Evolutionary conservation across 2,113 vertebrate genomes (phyloP), one percentile per base, ranked within the genome.

Genomic region (Pteruthius melanotis): DNA sequence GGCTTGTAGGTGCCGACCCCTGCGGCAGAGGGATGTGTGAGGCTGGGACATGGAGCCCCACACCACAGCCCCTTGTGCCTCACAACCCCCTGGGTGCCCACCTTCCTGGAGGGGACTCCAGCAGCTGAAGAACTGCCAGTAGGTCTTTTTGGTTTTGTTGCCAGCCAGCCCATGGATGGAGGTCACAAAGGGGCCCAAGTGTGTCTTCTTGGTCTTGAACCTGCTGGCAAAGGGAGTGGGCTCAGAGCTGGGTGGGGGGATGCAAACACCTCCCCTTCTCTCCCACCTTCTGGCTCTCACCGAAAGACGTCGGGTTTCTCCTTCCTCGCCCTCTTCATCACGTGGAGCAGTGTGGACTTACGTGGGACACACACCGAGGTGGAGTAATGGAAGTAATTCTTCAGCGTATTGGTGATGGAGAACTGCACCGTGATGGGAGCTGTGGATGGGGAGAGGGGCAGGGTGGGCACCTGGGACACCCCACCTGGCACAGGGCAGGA

Each of bases 1-100:
- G 97, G 98, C 12, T 69, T 10, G 44, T 98, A 98, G 26, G 47
- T 77, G 2, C 84, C 79, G 1, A 98, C 96, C 22, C 98, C 98
- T 98, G 91, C 0, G 5, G 37, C 40, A 56, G 21, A 60, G 31
- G 9, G 24, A 59, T 1, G 6, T 11, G 44, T n/a, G 64, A 80
- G 26, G 23, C 5, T 1, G 12, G 28, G 27, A 18, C 9, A 1
- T 5, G 3, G 4, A 11, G 6, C 6, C 5, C 45, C 19, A 14
- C 23, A 77, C 4, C 11, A 8, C 1, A 10, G 11, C 33, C 10
- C 42, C 42, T 35, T 39, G 57, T 24, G 28, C 45, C 74, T 28
- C 45, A 26, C 57, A 26, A 7, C 6, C 17, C 22, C 57, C 15
- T 35, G 5, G 6, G 35, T 63, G 15, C 47, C 39, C 47, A 79